These are phyloP conservation scores for Microplitis mediator DNA, from an alignment of 1,140 invertebrate species.

Conservation along the genomic window DNA sequence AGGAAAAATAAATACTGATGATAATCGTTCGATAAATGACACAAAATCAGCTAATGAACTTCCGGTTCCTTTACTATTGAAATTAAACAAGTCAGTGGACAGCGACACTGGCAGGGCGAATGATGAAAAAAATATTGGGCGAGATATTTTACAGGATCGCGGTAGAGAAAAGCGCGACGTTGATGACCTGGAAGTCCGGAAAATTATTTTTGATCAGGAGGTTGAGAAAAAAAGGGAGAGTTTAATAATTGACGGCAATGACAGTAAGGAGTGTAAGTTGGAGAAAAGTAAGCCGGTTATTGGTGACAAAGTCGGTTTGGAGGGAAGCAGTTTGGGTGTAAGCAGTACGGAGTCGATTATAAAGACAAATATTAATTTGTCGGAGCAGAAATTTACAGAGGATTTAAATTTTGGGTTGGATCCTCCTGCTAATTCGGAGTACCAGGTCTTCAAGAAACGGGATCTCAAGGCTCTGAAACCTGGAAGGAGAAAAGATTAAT, in stretches of 20 bases:
- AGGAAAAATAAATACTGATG: slow-evolving; percentile 13
- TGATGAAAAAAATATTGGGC: slow-evolving; percentile 28
- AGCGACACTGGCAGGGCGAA: slow-evolving; percentile 6
- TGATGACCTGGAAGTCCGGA: neutral
- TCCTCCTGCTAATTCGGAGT: slow-evolving; percentile 26
- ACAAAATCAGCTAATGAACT: slow-evolving; percentile 32
- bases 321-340: neutral
- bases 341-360: slow-evolving; percentile 30
- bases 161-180: slow-evolving; percentile 47
- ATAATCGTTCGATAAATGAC: slow-evolving; percentile 10
- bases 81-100: slow-evolving; percentile 40
- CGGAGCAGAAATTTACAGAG: slow-evolving; percentile 40
- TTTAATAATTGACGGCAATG: too few species aligned
- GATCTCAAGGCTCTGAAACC: slow-evolving; percentile 47
- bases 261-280: neutral
- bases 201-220: neutral
- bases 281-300: neutral
- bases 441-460: slow-evolving; percentile 43
- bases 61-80: slow-evolving; percentile 48
- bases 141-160: slow-evolving; percentile 48
- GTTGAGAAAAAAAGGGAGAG: neutral
- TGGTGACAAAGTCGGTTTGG: neutral
- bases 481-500: slow-evolving; percentile 20
- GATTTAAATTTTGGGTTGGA: slow-evolving; percentile 31
- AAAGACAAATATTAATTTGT: slow-evolving; percentile 46